These are phyloP conservation scores for Ernsta delagoae DNA, from an alignment of 2,888 invertebrate species.

Conservation along the genomic window DNA sequence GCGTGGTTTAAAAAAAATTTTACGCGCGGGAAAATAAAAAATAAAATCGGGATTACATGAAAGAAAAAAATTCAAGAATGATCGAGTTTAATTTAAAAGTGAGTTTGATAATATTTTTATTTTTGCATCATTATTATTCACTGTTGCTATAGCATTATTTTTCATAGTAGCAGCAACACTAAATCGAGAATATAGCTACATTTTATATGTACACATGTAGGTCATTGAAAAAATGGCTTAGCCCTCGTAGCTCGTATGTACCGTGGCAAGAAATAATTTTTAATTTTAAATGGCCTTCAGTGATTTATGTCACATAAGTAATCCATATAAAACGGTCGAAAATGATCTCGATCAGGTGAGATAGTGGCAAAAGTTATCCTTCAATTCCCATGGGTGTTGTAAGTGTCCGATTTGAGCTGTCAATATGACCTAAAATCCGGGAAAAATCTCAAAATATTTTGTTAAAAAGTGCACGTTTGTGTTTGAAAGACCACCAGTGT, in stretches of 20 bases:
- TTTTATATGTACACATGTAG: conserved; percentile 79
- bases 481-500: conserved; percentile 39
- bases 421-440: conserved; percentile 79
- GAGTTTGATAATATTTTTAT: conserved; percentile 9
- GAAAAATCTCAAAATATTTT: conserved; percentile 62
- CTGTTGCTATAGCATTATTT: background rate
- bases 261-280: conserved; percentile 83
- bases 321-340: conserved; percentile 82
- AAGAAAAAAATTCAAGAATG: conserved; percentile 16
- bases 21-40: conserved; percentile 62
- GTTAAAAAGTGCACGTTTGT: conserved; percentile 54
- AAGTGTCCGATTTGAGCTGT: conserved; percentile 76
- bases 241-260: conserved; percentile 78
- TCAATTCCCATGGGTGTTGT: conserved; percentile 73
- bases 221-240: conserved; percentile 85
- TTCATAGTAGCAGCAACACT: conserved; percentile 71
- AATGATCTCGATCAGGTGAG: conserved; percentile 83
- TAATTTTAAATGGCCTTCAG: conserved; percentile 85
- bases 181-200: conserved; percentile 66
- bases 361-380: conserved; percentile 58
- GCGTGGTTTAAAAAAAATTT: conserved; percentile 43
- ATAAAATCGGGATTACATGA: background rate
- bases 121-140: background rate
- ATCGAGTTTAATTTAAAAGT: conserved; percentile 16
- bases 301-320: conserved; percentile 83